Percentiles rank a stretch among this genome's conserved stretches.
These are phyloP conservation scores for Brachionus rubens DNA, from an alignment of 1,140 invertebrate genomes.

Conservation along the genomic window DNA sequence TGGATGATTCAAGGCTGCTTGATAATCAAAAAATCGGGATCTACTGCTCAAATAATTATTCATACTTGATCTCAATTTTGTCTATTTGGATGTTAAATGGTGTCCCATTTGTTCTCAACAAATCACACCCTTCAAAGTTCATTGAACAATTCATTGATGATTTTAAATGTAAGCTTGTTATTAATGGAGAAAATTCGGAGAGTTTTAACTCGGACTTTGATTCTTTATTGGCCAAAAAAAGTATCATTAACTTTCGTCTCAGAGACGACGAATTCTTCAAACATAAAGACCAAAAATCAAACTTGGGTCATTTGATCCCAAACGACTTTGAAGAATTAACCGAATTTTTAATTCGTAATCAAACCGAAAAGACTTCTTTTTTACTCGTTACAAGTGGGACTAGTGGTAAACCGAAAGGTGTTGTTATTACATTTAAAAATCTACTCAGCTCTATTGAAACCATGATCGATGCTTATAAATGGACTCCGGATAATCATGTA, in stretches of 20 bases:
- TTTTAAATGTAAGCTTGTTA: conserved; percentile 5
- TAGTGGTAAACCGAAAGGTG: conserved; percentile 80
- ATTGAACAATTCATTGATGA: conserved; percentile 34
- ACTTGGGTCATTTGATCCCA: neutral
- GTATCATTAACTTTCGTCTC: neutral
- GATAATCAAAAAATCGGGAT: conserved; percentile 19
- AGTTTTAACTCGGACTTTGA: neutral
- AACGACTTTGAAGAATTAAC: neutral
- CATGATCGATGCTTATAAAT: conserved; percentile 71
- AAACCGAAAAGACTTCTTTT: conserved; percentile 55
- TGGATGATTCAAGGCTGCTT: neutral
- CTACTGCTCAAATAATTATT: conserved; percentile 34
- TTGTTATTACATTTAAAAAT: conserved; percentile 74
- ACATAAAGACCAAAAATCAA: neutral
- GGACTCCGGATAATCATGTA: conserved; percentile 69
- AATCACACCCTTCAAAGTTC: conserved; percentile 7
- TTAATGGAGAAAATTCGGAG: neutral
- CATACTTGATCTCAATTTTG: conserved; percentile 26
- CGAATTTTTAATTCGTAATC: neutral
- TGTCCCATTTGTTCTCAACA: conserved; percentile 23
- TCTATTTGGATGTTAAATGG: conserved; percentile 42
- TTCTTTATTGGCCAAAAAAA: neutral
- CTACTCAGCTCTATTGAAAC: conserved; percentile 66
- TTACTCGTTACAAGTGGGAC: conserved; percentile 84
- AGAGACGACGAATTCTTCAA: conserved; percentile 6